These are phyloP conservation scores for Corythornis madagascariensis DNA, from an alignment of 2,113 vertebrate genomes.

Conservation along the genomic window DNA sequence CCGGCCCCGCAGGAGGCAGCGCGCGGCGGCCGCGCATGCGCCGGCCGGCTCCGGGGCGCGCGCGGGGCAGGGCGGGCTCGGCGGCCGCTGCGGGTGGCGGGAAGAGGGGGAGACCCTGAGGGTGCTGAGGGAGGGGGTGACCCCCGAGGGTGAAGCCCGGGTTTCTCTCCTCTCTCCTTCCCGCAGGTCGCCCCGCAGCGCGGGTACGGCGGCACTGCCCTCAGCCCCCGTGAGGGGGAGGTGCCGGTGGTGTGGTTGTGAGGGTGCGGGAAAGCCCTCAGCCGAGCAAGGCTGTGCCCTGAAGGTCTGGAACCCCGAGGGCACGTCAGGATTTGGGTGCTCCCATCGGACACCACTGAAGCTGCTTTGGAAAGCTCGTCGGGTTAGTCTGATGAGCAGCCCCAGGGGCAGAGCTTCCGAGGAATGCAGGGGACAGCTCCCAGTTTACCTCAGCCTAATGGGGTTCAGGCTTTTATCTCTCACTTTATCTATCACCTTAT, in stretches of 20 bases:
- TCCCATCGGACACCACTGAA: neutral
- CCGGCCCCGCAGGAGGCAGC: neutral
- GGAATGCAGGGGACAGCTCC: neutral
- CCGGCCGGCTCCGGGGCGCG: neutral
- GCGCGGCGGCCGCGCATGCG: conserved; percentile 29
- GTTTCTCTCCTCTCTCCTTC: neutral
- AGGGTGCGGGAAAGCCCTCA: neutral
- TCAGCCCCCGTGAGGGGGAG: neutral
- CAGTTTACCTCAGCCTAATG: neutral
- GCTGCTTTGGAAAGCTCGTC: neutral
- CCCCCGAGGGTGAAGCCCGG: rapidly evolving
- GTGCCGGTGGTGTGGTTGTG: neutral
- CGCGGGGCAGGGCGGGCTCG: neutral
- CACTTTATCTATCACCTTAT: too few species aligned
- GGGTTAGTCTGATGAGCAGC: neutral
- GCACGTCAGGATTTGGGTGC: neutral
- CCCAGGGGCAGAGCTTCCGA: neutral
- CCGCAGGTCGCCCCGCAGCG: neutral
- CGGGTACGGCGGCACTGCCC: neutral
- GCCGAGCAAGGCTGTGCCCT: too few species aligned
- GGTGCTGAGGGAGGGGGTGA: rapidly evolving
- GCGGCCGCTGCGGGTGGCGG: rapidly evolving
- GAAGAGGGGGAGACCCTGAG: rapidly evolving
- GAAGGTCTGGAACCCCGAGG: neutral
- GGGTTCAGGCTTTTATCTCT: neutral